Evolutionary conservation across 2,888 invertebrate species (phyloP).

Genomic region (Clunio marinus): DNA sequence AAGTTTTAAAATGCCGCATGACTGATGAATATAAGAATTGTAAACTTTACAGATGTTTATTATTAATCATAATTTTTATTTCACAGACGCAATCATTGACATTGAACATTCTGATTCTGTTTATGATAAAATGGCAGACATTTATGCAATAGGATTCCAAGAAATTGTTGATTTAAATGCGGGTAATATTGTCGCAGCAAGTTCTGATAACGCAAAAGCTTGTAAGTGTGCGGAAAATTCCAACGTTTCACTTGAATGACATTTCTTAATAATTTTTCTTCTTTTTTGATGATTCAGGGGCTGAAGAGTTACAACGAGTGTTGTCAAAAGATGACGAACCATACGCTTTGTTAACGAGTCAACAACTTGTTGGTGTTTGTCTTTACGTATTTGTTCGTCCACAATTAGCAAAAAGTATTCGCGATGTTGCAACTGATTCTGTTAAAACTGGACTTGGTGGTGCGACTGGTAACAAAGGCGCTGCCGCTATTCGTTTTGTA

Average conservation of each 20-base stretch:
- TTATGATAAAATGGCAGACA: conserved; percentile 63
- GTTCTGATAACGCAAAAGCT: conserved; percentile 80
- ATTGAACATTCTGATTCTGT: conserved; percentile 45
- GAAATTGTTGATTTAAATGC: conserved; percentile 99
- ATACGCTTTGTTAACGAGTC: conserved; percentile 86
- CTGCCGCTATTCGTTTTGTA: conserved; percentile 86
- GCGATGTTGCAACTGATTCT: conserved; percentile 89
- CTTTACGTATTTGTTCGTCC: conserved; percentile 91
- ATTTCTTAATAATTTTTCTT: conserved; percentile 64
- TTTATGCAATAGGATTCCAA: conserved; percentile 97
- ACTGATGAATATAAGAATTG: too few relatives aligned
- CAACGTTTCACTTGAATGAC: background rate
- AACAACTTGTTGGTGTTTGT: conserved; percentile 96
- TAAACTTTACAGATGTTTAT: too few relatives aligned
- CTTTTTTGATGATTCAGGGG: too few relatives aligned
- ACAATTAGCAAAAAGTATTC: conserved; percentile 79
- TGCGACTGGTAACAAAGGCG: conserved; percentile 84
- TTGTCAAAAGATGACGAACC: conserved; percentile 76
- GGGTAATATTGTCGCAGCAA: conserved; percentile 94
- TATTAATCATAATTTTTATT: too few relatives aligned
- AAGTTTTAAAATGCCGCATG: too few relatives aligned
- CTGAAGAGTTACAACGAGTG: conserved; percentile 88
- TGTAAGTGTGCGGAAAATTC: too few relatives aligned
- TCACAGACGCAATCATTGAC: conserved; percentile 49
- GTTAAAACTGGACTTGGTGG: conserved; percentile 95